A percentile compares a stretch with the other conserved stretches of the same genome.
Conservation (phyloP, 2,888 invertebrate genomes). For the Lumbricus terrestris region DNA sequence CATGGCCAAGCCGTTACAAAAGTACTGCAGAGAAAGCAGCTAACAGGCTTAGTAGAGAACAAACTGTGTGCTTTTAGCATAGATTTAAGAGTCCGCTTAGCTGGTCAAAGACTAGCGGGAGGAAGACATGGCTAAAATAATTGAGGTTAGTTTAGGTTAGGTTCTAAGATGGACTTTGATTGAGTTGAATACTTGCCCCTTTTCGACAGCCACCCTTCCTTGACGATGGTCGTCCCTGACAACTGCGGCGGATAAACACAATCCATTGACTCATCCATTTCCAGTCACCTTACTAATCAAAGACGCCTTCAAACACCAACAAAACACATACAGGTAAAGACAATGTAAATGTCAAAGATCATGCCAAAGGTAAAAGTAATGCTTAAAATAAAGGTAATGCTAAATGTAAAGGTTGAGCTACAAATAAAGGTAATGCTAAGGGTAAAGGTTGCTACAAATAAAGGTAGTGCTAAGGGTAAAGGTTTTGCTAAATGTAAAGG, state of each 20-base stretch:
- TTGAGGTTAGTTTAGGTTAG: neutral
- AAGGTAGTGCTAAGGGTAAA: too few species aligned
- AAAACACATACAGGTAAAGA: neutral
- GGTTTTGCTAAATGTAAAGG: too few species aligned
- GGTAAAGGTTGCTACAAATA: too few species aligned
- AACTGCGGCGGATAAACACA: neutral
- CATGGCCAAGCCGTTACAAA: too few species aligned
- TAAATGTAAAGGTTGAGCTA: neutral
- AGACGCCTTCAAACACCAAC: neutral
- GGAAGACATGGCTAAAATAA: too few species aligned
- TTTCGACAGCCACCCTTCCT: constrained; percentile 94
- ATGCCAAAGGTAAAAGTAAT: neutral
- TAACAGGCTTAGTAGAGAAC: too few species aligned
- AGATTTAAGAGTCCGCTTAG: too few species aligned
- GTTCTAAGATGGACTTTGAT: too few species aligned
- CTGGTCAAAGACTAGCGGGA: too few species aligned
- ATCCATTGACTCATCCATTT: neutral
- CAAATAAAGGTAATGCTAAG: neutral
- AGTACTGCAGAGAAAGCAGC: too few species aligned
- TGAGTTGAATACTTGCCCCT: constrained; percentile 64
- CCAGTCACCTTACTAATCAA: neutral
- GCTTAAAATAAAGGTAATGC: neutral
- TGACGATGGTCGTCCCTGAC: constrained; percentile 66
- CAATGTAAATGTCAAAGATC: too few species aligned
- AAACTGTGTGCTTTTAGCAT: too few species aligned